These are phyloP conservation scores for Caenorhabditis sp. DNA, from an alignment of 2,888 invertebrate species.

Conservation along the genomic window DNA sequence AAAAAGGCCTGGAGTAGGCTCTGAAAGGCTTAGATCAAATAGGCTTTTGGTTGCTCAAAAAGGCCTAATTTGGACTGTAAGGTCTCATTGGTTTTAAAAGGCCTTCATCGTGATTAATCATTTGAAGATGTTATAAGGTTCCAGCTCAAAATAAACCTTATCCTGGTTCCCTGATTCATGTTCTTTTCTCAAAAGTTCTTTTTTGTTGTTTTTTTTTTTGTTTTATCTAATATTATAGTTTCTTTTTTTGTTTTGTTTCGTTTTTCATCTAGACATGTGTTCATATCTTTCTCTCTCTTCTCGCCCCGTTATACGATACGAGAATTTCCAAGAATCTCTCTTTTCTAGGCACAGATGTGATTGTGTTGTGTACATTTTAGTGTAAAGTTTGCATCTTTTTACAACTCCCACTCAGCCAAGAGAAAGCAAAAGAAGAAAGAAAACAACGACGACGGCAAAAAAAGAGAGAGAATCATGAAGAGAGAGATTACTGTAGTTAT, in stretches of 20 bases:
- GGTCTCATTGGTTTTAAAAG: too few species aligned
- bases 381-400: conserved; percentile 4
- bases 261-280: background rate
- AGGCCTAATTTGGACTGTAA: too few species aligned
- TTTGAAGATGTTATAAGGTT: too few species aligned
- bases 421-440: background rate
- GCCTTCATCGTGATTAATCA: too few species aligned
- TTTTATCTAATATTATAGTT: background rate
- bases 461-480: background rate
- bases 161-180: too few species aligned
- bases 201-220: background rate
- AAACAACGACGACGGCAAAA: background rate
- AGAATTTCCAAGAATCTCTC: background rate
- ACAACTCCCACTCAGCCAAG: background rate
- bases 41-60: too few species aligned
- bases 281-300: background rate
- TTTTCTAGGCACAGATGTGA: conserved; percentile 1
- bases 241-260: background rate
- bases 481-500: background rate
- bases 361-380: background rate
- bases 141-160: too few species aligned
- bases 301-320: background rate
- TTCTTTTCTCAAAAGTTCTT: conserved; percentile 6
- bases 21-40: too few species aligned
- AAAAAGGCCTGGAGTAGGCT: too few species aligned